Conservation (phyloP, 2,113 vertebrate species). For the Periophthalmus modestus region DNA sequence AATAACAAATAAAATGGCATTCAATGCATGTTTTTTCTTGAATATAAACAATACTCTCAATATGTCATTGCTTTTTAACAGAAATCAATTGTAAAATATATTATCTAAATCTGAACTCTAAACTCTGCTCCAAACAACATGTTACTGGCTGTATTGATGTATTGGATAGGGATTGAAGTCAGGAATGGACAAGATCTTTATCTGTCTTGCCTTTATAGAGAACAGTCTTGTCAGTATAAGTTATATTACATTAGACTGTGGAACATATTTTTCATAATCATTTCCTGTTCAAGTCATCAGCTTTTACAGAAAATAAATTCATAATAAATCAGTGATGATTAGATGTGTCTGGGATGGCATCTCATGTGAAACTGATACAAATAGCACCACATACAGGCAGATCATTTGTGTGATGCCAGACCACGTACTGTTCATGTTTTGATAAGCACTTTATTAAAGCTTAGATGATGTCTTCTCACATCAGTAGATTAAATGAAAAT, state of each 20-base stretch:
- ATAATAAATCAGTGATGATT: not conserved
- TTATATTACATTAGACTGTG: not conserved
- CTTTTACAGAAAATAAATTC: not conserved
- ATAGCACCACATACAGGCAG: not conserved
- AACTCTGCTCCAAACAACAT: too few relatives aligned
- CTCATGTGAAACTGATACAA: not conserved
- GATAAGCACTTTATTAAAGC: not conserved
- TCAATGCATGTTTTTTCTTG: too few relatives aligned
- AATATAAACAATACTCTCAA: too few relatives aligned
- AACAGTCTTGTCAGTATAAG: not conserved
- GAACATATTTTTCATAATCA: not conserved
- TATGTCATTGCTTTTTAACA: too few relatives aligned
- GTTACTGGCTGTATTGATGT: too few relatives aligned
- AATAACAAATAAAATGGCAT: too few relatives aligned
- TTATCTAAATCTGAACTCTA: too few relatives aligned
- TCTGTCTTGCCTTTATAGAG: not conserved
- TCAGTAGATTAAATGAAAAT: conserved; percentile 16
- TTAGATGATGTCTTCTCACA: not conserved
- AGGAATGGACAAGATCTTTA: too few relatives aligned
- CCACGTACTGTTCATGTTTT: not conserved
- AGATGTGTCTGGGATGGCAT: not conserved
- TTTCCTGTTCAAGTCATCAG: not conserved
- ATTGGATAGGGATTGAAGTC: too few relatives aligned
- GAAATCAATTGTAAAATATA: too few relatives aligned
- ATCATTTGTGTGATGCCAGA: not conserved